phyloP scores from a whole-genome alignment of 2,113 vertebrate species.

The Rissa tridactyla region DNA sequence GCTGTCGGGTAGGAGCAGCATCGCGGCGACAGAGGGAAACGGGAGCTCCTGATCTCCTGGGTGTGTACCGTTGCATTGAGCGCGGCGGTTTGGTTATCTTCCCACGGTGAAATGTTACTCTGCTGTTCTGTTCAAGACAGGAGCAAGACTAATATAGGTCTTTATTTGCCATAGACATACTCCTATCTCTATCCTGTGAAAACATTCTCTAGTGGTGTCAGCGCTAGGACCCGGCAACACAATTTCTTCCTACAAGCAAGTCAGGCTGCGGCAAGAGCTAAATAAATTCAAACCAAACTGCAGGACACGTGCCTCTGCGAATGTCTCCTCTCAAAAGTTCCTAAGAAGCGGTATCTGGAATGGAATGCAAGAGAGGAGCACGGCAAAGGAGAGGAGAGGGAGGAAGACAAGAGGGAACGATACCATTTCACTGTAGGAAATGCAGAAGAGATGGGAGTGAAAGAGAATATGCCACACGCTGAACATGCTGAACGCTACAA shows the following conservation, averaged over 20 bases:
- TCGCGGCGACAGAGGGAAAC: accelerated
- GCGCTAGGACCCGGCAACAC: neutral
- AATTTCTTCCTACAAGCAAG: neutral
- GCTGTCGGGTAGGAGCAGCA: neutral
- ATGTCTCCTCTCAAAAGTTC: neutral
- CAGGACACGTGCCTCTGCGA: neutral
- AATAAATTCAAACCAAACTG: neutral
- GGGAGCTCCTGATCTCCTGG: neutral
- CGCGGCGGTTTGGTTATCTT: neutral
- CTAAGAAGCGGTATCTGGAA: neutral
- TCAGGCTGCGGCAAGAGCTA: neutral
- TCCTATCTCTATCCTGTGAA: neutral
- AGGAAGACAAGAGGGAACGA: neutral
- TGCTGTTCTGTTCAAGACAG: neutral
- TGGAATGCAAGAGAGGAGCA: neutral
- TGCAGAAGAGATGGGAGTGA: neutral
- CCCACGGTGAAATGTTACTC: neutral
- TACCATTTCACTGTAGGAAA: neutral
- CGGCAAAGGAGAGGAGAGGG: neutral
- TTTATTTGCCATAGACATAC: neutral
- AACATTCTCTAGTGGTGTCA: neutral
- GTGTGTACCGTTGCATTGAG: neutral
- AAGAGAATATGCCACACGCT: neutral
- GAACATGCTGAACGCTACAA: neutral
- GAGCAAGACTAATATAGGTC: neutral